Conservation (phyloP, 1,140 invertebrate genomes). For the Drosophila cardini region DNA sequence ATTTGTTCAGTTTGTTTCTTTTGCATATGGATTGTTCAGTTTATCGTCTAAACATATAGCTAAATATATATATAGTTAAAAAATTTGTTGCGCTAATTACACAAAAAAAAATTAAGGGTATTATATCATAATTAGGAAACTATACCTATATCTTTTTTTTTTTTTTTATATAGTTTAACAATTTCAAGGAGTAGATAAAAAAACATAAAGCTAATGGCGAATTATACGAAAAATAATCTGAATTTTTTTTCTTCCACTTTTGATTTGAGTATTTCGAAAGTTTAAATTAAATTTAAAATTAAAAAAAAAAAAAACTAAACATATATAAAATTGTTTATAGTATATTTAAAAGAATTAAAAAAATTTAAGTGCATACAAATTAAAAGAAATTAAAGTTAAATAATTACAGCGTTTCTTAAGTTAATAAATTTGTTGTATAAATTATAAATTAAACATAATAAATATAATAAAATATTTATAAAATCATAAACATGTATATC, state of each 20-base stretch:
- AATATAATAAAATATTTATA: conserved; percentile 35
- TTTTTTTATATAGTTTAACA: conserved; percentile 10
- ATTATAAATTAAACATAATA: conserved; percentile 60
- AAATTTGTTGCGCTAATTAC: conserved; percentile 43
- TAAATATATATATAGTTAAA: conserved; percentile 36
- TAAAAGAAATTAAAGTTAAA: conserved; percentile 40
- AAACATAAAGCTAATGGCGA: conserved; percentile 41
- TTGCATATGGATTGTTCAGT: conserved; percentile 16
- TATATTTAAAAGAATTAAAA: conserved; percentile 24
- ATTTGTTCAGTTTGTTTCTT: conserved; percentile 16
- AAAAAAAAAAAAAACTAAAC: conserved; percentile 46
- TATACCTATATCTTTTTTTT: not conserved
- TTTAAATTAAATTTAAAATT: not conserved
- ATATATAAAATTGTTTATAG: conserved; percentile 16
- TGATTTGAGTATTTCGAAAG: conserved; percentile 46
- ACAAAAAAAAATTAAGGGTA: conserved; percentile 32
- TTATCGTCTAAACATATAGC: conserved; percentile 19
- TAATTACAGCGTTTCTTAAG: conserved; percentile 19
- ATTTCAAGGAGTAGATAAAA: not conserved
- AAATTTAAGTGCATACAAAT: conserved; percentile 21
- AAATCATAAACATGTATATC: conserved; percentile 13
- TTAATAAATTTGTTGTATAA: conserved; percentile 46
- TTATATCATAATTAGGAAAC: not conserved
- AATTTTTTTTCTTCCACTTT: conserved; percentile 16
- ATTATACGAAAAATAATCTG: conserved; percentile 13